Evolutionary conservation across 2,888 invertebrate species (phyloP), one percentile per base, ranked within the genome.

Genomic region (Phorcus lineatus): DNA sequence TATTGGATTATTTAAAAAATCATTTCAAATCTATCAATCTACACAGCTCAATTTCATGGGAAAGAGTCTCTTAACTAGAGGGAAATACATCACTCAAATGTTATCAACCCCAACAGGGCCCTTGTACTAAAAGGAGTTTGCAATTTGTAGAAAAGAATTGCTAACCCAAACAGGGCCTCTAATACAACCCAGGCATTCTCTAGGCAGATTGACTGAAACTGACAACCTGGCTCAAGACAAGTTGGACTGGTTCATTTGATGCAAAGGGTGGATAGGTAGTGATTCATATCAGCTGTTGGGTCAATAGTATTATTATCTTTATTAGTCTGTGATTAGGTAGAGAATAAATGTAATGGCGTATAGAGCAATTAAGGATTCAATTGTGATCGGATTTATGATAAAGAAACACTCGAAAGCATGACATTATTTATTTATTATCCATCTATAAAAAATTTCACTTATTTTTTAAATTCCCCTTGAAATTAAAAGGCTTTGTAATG

Each of bases 121-220:
- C 17, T 36, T 31, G 47, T 11, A 47, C 47, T 47, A 47, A 13
- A 1, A 47, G 47, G 13, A 13, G 47, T 13, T 47, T 47, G 6
- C 11, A 11, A 47, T 47, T 4, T 11, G 47, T 1, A 47, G 7
- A 36, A 7, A 13, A 47, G 47, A 47, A 47, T 70, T 40, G 40
- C 70, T n/a, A 70, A 70, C 70, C 70, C 70, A 36, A 70, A 70
- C 6, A 4, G 70, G 31, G 70, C 70, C 70, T 28, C 70, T 31
- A 19, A 31, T 36, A 70, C 40, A 70, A 36, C n/a, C 36, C 31
- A 36, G 70, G 70, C 70, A 70, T 70, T 70, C 70, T 70, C 36
- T 70, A 36, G 70, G 70, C 70, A 70, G 70, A 70, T 70, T 62
- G 36, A 70, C 70, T 70, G 70, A 40, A 70, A 70, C 70, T 70